phyloP scores from a whole-genome alignment of 92 coral and sea anemone species.

The Nematostella vectensis region DNA sequence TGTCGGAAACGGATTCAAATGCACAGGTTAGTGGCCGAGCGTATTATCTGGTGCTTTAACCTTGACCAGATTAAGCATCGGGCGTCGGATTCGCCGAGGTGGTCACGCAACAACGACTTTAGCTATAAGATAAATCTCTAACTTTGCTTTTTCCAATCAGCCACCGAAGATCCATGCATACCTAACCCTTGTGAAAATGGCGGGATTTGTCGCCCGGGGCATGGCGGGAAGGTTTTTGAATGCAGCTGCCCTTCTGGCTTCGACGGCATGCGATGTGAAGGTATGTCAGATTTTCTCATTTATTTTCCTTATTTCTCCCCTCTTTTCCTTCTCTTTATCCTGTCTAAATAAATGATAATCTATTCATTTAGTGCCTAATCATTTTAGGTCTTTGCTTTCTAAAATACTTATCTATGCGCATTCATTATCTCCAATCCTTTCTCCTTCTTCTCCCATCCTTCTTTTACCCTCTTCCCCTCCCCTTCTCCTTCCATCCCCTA shows the following conservation, averaged over 20 bases:
- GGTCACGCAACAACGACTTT: not conserved
- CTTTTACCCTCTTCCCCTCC: not conserved
- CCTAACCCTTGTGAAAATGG: conserved; percentile 95
- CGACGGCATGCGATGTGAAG: conserved; percentile 69
- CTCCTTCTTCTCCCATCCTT: not conserved
- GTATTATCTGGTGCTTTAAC: not conserved
- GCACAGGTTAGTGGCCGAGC: conserved; percentile 70
- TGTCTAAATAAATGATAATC: too few relatives aligned
- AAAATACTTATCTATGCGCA: too few relatives aligned
- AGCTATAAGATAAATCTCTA: not conserved
- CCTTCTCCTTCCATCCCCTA: not conserved
- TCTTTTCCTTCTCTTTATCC: too few relatives aligned
- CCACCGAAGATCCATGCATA: conserved; percentile 59
- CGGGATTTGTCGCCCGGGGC: conserved; percentile 69
- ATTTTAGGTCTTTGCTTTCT: too few relatives aligned
- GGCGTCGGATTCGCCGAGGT: not conserved
- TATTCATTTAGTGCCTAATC: too few relatives aligned
- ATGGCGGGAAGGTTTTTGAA: conserved; percentile 75
- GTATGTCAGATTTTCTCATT: conserved; percentile 19
- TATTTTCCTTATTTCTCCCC: not conserved
- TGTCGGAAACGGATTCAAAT: conserved; percentile 87
- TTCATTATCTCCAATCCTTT: too few relatives aligned
- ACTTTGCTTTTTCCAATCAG: conserved; percentile 26
- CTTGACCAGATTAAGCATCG: not conserved
- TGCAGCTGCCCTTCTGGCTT: conserved; percentile 74